A percentile compares a stretch with the other conserved stretches of the same genome.
Conservation (phyloP, 2,797 vertebrate genomes). For the Amblyopsis hoosieri region DNA sequence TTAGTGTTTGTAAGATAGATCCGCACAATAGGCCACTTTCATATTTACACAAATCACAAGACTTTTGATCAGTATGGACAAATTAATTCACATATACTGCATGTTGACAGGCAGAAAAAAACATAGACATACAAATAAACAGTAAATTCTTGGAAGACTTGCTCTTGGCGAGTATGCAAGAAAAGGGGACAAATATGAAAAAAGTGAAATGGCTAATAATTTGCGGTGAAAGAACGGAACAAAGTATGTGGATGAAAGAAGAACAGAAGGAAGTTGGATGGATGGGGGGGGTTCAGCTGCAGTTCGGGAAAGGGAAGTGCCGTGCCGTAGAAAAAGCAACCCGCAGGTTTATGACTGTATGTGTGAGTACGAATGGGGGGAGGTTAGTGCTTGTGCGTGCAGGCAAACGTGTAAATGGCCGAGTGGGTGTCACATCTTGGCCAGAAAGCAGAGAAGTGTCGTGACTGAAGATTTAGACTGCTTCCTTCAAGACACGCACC, state of each 20-base stretch:
- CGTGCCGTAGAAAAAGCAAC: not conserved
- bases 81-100: too few relatives aligned
- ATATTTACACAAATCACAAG: too few relatives aligned
- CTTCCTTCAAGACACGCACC: constrained; percentile 11
- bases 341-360: constrained; percentile 1
- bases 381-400: constrained; percentile 17
- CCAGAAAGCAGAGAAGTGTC: constrained; percentile 49
- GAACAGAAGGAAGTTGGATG: not conserved
- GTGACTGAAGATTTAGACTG: constrained; percentile 51
- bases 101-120: too few relatives aligned
- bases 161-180: too few relatives aligned
- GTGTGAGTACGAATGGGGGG: not conserved
- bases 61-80: too few relatives aligned
- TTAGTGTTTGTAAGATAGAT: too few relatives aligned
- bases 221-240: too few relatives aligned
- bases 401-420: constrained; percentile 12
- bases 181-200: too few relatives aligned
- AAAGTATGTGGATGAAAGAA: not conserved
- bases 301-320: not conserved
- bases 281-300: not conserved
- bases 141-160: too few relatives aligned
- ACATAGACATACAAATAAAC: too few relatives aligned
- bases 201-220: too few relatives aligned
- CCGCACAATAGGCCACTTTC: too few relatives aligned
- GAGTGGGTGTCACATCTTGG: constrained; percentile 7